A percentile compares a stretch with the other conserved stretches of the same genome.
These are phyloP conservation scores for Melanotaenia parkinsoni DNA, from an alignment of 2,797 vertebrate genomes.

Conservation along the genomic window DNA sequence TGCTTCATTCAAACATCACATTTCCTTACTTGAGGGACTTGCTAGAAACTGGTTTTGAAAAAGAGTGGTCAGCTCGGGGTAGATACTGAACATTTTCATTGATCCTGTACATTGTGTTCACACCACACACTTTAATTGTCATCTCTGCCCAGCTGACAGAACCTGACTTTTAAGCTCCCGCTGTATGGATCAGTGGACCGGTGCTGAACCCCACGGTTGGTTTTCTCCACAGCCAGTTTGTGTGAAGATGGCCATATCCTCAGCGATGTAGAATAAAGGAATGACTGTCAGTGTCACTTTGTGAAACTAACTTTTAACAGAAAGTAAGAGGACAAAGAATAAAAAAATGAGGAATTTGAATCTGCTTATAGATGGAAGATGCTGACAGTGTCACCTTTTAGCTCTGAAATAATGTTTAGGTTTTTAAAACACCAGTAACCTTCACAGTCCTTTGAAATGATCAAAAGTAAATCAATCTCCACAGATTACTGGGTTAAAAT, in stretches of 20 bases:
- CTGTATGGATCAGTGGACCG: not conserved
- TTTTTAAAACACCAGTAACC: not conserved
- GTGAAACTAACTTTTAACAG: not conserved
- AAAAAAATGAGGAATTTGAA: not conserved
- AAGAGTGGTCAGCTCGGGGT: not conserved
- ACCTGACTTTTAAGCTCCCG: not conserved
- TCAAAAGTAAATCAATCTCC: not conserved
- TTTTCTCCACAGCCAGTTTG: not conserved
- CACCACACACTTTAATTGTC: not conserved
- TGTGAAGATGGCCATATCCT: not conserved
- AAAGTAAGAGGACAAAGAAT: not conserved
- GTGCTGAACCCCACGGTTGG: not conserved
- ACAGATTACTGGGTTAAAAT: not conserved
- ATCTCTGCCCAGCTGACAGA: not conserved
- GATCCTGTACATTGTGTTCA: slow-evolving; percentile 7
- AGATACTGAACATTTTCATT: not conserved
- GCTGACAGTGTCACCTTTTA: not conserved
- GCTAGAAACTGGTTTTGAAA: slow-evolving; percentile 1
- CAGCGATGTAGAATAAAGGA: not conserved
- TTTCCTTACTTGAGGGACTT: not conserved
- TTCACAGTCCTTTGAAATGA: not conserved
- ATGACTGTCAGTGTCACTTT: not conserved
- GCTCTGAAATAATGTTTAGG: too few species aligned
- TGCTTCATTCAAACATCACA: not conserved
- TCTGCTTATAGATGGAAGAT: not conserved